These are phyloP conservation scores for Platyrinchus mystaceus DNA, from an alignment of 2,797 vertebrate genomes.

Conservation along the genomic window DNA sequence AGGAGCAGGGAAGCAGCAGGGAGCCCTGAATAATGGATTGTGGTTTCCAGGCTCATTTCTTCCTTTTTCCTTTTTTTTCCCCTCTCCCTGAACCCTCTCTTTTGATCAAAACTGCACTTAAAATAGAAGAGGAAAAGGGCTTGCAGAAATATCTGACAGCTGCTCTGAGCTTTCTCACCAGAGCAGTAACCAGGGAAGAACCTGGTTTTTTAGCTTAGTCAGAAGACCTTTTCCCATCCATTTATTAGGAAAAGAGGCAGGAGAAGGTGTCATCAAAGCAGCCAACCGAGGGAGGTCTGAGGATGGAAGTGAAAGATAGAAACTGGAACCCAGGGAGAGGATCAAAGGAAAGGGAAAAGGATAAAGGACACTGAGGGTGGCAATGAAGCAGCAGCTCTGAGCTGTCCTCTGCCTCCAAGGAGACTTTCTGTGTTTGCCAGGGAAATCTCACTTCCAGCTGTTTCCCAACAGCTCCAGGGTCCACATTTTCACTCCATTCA, in stretches of 20 bases:
- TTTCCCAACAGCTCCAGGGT: background rate
- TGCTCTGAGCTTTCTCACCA: background rate
- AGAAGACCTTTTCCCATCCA: background rate
- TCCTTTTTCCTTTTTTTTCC: fast-evolving
- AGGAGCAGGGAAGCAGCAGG: background rate
- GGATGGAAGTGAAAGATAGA: background rate
- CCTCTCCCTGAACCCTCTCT: background rate
- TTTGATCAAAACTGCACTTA: background rate
- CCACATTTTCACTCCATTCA: background rate
- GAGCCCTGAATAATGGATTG: background rate
- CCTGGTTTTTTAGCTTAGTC: background rate
- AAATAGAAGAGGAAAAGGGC: conserved; percentile 16
- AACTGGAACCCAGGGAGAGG: background rate
- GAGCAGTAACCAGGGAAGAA: background rate
- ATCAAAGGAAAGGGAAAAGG: background rate
- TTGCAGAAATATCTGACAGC: background rate
- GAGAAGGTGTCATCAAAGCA: background rate
- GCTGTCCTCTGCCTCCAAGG: background rate
- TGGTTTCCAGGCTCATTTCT: background rate
- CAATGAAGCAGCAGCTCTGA: background rate
- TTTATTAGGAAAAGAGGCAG: background rate
- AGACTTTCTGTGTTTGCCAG: background rate
- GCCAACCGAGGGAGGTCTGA: background rate
- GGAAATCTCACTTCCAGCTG: background rate
- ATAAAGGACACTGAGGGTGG: background rate